Evolutionary conservation across 2,113 vertebrate genomes (phyloP), one percentile per base, ranked within the genome.

Genomic region (Castor canadensis): DNA sequence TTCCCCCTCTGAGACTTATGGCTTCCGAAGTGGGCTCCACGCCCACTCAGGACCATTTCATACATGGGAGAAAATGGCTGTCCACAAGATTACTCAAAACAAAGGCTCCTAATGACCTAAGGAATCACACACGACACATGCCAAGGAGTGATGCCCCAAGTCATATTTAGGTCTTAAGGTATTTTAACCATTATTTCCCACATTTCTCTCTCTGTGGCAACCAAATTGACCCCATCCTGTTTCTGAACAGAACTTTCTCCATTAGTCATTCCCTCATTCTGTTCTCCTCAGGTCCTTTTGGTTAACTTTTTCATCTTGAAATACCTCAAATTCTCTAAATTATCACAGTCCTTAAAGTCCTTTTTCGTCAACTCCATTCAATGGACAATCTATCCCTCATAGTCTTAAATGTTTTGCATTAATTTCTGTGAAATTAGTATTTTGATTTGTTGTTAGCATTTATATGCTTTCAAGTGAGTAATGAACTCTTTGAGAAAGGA

Each of bases 401-500:
- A 38, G 56, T 87, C 35, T 89, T 95, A 91, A 91, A 86, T 71
- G 72, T n/a, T 81, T 90, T 52, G 40, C 17, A 67, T 49, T 13
- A 60, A n/a, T 86, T 60, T 52, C 24, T 89, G 3, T 86, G 87
- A 77, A 76, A 87, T 93, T 86, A 60, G 32, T n/a, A 82, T 81
- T 86, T 93, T 82, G 22, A 79, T 38, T 86, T 84, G 66, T 88
- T 75, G 58, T 75, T 66, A 75, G 38, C 40, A 73, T 77, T 92
- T 87, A 17, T 86, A 35, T 81, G 83, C 15, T 66, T 84, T 38
- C n/a, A 26, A 64, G 38, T 93, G 82, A 60, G 58, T 30, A 22
- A 10, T 52, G 71, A 73, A 54, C 16, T 66, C 45, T 88, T 9
- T 47, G 40, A 88, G 17, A 60, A 56, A 49, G 26, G 62, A 58